Evolutionary conservation across 2,888 invertebrate genomes (phyloP), one percentile per base, ranked within the genome.

Genomic region (Standfussiana lucernea): DNA sequence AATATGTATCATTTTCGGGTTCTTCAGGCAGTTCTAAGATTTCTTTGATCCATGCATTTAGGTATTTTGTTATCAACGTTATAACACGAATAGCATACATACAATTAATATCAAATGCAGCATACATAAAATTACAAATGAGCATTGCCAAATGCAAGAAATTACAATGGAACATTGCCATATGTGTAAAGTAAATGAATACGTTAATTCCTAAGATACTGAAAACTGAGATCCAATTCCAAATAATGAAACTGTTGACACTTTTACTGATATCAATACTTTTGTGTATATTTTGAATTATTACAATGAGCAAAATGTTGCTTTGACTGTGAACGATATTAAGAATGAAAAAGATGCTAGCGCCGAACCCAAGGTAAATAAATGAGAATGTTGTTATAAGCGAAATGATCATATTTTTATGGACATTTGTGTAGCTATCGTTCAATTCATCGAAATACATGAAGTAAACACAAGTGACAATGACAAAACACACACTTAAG

Each of bases 31-130:
- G 8, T 10, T 8, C 1, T 21, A 37, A 13, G 32, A 45, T n/a
- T 61, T 47, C 8, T 50, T 64, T 56, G 2, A 45, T 65, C 72
- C 76, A 86, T 56, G 68, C n/a, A 28, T 66, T 62, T 2, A 86
- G 61, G 61, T 72, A 78, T 21, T 75, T 77, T 11, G 45, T 77
- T 24, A 86, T 47, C 21, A 86, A 61, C 13, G 67, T 68, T 35
- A 80, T 61, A 7, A 79, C 13, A 37, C 75, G 50, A 35, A 75
- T 75, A 13, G 80, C 61, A 47, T 86, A 78, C 21, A 79, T 3
- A 1, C 73, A 50, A 32, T 86, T 82, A 13, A 82, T 40, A 42
- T 86, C 79, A 50, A 81, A 74, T 13, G 37, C 42, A 7, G 65
- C 15, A 6, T 32, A 47, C 0, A 69, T 59, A 24, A 67, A 66